These are phyloP conservation scores for Toxostoma redivivum DNA, from an alignment of 2,113 vertebrate species.

Conservation along the genomic window DNA sequence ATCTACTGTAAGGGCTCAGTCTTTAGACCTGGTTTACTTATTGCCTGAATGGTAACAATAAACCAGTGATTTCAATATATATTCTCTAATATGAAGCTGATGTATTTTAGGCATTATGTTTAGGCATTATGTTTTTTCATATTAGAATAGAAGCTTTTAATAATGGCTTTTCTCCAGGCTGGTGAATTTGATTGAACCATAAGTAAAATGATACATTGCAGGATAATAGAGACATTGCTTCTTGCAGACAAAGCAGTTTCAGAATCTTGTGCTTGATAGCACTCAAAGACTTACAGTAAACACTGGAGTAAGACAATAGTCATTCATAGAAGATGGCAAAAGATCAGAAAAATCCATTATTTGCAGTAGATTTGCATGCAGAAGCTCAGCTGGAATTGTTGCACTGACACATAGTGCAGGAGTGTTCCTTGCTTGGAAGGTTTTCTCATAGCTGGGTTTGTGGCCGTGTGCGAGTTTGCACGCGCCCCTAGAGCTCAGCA, in stretches of 20 bases:
- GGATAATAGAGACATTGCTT: neutral
- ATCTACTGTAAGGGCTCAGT: neutral
- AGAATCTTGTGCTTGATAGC: neutral
- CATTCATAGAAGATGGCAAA: neutral
- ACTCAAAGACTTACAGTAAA: neutral
- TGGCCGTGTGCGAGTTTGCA: neutral
- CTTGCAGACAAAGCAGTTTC: neutral
- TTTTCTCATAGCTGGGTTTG: neutral
- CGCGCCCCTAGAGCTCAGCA: rapidly evolving
- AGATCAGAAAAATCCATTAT: neutral
- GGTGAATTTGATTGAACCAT: neutral
- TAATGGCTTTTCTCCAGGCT: neutral
- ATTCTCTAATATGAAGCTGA: neutral
- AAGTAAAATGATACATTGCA: neutral
- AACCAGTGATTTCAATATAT: neutral
- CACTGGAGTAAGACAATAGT: neutral
- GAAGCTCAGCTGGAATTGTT: neutral
- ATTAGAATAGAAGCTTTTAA: neutral
- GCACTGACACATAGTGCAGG: neutral
- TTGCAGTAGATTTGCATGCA: neutral
- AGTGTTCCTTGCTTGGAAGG: neutral
- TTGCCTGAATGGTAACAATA: neutral
- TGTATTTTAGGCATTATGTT: neutral
- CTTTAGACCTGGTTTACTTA: neutral
- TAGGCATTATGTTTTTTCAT: neutral